Percentiles rank a stretch among this genome's conserved stretches.
These are phyloP conservation scores for Ormyrus nitidulus DNA, from an alignment of 2,888 invertebrate species.

Conservation along the genomic window DNA sequence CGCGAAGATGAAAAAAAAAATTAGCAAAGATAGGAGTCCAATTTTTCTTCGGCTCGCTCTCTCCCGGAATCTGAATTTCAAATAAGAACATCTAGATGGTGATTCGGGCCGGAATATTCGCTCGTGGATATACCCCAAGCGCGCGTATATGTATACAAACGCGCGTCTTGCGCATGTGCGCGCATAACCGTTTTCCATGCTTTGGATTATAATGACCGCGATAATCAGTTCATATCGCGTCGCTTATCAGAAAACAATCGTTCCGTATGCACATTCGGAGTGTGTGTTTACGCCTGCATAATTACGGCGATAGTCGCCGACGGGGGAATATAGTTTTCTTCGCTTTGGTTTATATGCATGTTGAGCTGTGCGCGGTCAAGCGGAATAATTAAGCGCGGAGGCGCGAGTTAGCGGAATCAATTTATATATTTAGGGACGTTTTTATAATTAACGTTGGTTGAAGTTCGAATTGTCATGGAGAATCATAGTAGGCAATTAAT, in stretches of 20 bases:
- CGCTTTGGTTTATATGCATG: background rate
- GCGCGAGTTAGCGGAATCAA: too few relatives aligned
- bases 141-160: background rate
- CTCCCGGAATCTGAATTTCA: too few relatives aligned
- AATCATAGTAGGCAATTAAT: too few relatives aligned
- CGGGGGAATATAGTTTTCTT: background rate
- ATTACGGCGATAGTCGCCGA: background rate
- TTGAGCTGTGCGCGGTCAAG: background rate
- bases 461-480: too few relatives aligned
- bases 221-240: conserved; percentile 2
- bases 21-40: too few relatives aligned
- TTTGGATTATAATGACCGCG: background rate
- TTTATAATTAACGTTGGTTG: too few relatives aligned
- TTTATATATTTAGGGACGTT: too few relatives aligned
- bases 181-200: conserved; percentile 4
- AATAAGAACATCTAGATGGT: background rate
- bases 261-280: background rate
- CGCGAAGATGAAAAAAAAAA: too few relatives aligned
- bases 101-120: background rate
- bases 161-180: background rate
- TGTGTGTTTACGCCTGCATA: background rate
- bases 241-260: background rate
- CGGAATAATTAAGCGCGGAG: too few relatives aligned
- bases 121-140: too few relatives aligned
- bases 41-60: too few relatives aligned